Conservation (phyloP, 53 echinoderm and acorn worm genomes). For the Luidia sarsii region DNA sequence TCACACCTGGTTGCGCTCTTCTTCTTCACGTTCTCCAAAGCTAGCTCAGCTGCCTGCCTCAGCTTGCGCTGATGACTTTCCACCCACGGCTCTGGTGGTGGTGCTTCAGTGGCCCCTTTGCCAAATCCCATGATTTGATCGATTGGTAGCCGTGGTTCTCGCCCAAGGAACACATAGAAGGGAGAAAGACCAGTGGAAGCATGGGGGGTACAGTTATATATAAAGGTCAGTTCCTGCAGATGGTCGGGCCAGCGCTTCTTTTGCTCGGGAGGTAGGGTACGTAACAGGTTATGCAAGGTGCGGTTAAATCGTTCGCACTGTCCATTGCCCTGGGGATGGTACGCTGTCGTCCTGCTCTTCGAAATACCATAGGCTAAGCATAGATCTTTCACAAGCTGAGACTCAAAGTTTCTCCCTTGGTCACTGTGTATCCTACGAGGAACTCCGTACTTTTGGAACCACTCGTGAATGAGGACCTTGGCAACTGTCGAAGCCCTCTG, state of each 20-base stretch:
- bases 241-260: constrained; percentile 23
- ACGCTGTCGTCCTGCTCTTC: no score
- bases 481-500: no score
- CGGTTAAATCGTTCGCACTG: no score
- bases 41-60: not conserved
- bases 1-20: constrained; percentile 6
- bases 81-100: constrained; percentile 17
- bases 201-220: constrained; percentile 39
- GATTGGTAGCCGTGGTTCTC: constrained; percentile 25
- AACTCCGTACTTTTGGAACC: no score
- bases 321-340: no score
- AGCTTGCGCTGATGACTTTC: no score
- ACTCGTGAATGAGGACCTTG: no score
- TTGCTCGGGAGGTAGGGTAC: not conserved
- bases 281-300: not conserved
- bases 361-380: no score
- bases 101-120: not conserved
- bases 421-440: no score
- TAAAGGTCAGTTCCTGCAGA: constrained; percentile 26
- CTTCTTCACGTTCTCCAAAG: not conserved
- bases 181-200: constrained; percentile 34
- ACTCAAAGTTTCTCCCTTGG: no score
- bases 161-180: constrained; percentile 18
- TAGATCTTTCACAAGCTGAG: no score
- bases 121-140: constrained; percentile 12